A percentile compares a stretch with the other conserved stretches of the same genome.
These are phyloP conservation scores for Ostrea edulis DNA, from an alignment of 1,140 invertebrate genomes.

Conservation along the genomic window DNA sequence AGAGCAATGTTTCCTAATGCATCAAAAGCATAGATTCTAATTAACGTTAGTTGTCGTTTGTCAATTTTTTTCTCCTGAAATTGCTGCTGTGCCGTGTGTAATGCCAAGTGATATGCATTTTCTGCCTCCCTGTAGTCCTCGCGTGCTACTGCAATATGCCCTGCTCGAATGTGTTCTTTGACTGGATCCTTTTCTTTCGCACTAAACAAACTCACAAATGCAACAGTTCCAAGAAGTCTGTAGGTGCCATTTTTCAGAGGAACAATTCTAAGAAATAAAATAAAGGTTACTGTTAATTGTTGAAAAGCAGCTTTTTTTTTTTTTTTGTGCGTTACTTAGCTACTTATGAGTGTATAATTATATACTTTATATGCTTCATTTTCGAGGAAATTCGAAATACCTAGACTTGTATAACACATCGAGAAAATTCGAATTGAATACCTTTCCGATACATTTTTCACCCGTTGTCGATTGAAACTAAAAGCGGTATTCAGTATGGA, in stretches of 20 bases:
- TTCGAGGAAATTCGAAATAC: no score
- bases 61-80: slow-evolving; percentile 64
- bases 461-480: background rate
- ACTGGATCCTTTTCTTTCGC: slow-evolving; percentile 64
- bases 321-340: no score
- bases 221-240: slow-evolving; percentile 16
- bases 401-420: background rate
- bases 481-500: background rate
- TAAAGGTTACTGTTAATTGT: background rate
- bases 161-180: slow-evolving; percentile 56
- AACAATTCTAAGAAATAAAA: background rate
- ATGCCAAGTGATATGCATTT: slow-evolving; percentile 70
- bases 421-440: slow-evolving; percentile 6
- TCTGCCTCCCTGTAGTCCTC: slow-evolving; percentile 68
- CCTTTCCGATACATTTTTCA: background rate
- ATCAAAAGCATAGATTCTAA: slow-evolving; percentile 93
- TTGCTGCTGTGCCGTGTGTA: slow-evolving; percentile 64
- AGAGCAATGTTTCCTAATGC: slow-evolving; percentile 94
- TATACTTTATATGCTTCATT: no score
- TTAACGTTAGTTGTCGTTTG: slow-evolving; percentile 80
- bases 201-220: slow-evolving; percentile 55
- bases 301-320: no score
- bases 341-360: no score
- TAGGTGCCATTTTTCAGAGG: background rate
- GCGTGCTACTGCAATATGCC: slow-evolving; percentile 60